Percentiles rank a stretch among this genome's conserved stretches.
Evolutionary conservation across 2,797 vertebrate genomes (phyloP).

Genomic region (Mycteria americana): DNA sequence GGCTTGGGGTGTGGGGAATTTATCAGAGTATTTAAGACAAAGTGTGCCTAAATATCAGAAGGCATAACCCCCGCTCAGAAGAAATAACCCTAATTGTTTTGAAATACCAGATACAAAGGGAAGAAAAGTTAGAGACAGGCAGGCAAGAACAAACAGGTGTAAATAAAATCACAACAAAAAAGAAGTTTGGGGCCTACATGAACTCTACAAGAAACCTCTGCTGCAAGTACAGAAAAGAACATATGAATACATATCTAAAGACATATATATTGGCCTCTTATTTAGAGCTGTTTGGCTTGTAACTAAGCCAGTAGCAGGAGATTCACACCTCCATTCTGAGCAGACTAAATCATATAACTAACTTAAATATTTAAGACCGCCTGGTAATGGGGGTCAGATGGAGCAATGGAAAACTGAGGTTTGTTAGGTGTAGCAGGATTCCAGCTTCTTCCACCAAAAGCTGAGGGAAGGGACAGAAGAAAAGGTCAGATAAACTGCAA

Average conservation of each 20-base stretch:
- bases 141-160: not conserved
- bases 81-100: not conserved
- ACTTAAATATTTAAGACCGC: not conserved
- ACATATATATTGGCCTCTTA: not conserved
- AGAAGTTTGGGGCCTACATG: not conserved
- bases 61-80: not conserved
- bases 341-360: constrained; percentile 7
- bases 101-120: not conserved
- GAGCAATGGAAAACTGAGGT: not conserved
- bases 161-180: not conserved
- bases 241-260: not conserved
- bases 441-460: not conserved
- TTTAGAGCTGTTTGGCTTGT: not conserved
- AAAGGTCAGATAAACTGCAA: not conserved
- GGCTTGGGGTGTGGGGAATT: not conserved
- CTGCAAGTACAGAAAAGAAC: not conserved
- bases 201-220: not conserved
- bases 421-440: not conserved
- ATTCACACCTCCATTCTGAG: not conserved
- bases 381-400: not conserved
- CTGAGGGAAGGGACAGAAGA: not conserved
- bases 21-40: not conserved
- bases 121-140: not conserved
- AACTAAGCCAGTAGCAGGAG: not conserved
- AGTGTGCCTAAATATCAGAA: not conserved